These are phyloP conservation scores for Lophius piscatorius DNA, from an alignment of 2,113 vertebrate species.

Conservation along the genomic window DNA sequence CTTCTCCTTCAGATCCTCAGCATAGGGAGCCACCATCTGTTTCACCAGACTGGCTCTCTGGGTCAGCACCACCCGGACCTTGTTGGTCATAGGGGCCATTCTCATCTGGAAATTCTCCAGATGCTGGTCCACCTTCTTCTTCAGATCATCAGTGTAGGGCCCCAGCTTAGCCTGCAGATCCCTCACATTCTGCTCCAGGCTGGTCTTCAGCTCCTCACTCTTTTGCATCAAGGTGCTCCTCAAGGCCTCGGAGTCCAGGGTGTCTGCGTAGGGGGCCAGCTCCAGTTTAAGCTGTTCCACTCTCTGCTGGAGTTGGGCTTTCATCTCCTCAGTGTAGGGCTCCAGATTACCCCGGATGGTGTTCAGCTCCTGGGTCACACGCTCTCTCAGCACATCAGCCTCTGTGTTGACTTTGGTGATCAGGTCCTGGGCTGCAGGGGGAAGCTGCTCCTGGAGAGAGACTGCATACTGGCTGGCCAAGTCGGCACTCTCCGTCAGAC, in stretches of 20 bases:
- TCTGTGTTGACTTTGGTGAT: conserved; percentile 67
- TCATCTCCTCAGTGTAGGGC: conserved; percentile 81
- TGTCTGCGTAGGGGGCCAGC: conserved; percentile 59
- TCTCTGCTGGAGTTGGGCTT: conserved; percentile 79
- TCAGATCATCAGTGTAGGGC: conserved; percentile 68
- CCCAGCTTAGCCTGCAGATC: conserved; percentile 72
- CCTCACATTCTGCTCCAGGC: conserved; percentile 67
- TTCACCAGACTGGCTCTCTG: conserved; percentile 64
- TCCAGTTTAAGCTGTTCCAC: conserved; percentile 75
- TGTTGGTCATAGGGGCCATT: conserved; percentile 70
- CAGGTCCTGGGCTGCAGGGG: conserved; percentile 60
- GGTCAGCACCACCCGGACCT: conserved; percentile 66
- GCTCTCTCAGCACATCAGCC: conserved; percentile 66
- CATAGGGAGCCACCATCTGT: conserved; percentile 72
- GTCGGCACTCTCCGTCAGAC: conserved; percentile 56
- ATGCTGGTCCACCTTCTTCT: conserved; percentile 66
- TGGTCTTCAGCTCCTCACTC: conserved; percentile 68
- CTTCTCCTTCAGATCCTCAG: conserved; percentile 68
- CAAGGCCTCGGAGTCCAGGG: conserved; percentile 63
- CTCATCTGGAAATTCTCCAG: conserved; percentile 73
- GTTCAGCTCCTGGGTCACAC: conserved; percentile 69
- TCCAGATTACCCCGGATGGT: conserved; percentile 63
- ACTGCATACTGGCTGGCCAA: conserved; percentile 68
- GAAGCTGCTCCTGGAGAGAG: conserved; percentile 64
- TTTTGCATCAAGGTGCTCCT: conserved; percentile 62